Evolutionary conservation across 2,888 invertebrate species (phyloP).

Genomic region (Antheraea assamensis): DNA sequence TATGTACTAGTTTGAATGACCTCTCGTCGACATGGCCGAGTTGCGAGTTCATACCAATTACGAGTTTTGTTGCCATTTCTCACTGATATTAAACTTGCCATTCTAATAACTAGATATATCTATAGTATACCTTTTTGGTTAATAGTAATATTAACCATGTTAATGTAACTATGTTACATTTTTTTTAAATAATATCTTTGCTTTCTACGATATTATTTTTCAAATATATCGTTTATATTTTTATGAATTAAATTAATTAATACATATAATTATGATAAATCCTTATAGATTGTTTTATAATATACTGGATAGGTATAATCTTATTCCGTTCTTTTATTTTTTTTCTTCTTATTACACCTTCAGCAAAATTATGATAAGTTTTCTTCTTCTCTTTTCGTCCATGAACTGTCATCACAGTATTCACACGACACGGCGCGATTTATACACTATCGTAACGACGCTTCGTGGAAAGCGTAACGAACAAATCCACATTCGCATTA

Average conservation of each 20-base stretch:
- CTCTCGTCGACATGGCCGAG: conserved; percentile 11
- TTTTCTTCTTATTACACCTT: no score
- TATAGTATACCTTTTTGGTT: not conserved
- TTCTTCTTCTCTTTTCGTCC: no score
- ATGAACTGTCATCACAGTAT: no score
- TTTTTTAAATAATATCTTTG: not conserved
- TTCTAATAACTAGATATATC: not conserved
- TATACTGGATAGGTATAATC: not conserved
- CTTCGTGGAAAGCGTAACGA: no score
- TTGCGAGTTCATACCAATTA: conserved; percentile 9
- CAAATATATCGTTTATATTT: not conserved
- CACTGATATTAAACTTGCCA: conserved; percentile 6
- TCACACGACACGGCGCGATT: no score
- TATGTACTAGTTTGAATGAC: conserved; percentile 10
- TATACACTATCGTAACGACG: no score
- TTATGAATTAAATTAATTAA: not conserved
- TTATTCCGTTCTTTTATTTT: not conserved
- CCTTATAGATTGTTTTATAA: not conserved
- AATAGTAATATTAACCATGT: no score
- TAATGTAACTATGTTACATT: not conserved
- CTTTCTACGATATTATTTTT: not conserved
- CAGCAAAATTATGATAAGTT: no score
- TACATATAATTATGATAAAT: not conserved
- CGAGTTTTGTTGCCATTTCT: not conserved
- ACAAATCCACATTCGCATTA: no score